Base-by-base conservation (phyloP, 2,113 vertebrate species). In the Thryonomys swinderianus region DNA sequence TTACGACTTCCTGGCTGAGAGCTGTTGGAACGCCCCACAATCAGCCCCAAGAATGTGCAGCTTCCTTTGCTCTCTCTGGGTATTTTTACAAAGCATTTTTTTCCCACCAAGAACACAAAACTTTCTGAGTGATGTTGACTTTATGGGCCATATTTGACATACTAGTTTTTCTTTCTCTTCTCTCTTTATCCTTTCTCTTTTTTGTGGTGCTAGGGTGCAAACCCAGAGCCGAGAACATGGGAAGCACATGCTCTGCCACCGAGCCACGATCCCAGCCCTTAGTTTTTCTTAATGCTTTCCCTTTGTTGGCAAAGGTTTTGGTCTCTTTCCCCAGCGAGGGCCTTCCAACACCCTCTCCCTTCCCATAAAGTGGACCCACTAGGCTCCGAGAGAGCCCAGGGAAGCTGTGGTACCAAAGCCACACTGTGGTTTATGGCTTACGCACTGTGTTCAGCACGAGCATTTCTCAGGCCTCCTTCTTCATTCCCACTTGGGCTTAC, bases 1-100 rank as follows among this genome's bases (percentile, higher is more conserved):
- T 85, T 94, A 84, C 88, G 42, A 80, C 37, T 88, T 93, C 78
- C 88, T 62, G 83, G 17, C 96, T 37, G 21, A 85, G 88, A 83
- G 74, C 74, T 76, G 16, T 53, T 64, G 91, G 79, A 91, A 81
- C 2, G 18, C 87, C 64, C 80, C 82, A 32, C 25, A 55, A 91
- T 74, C 78, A 96, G 86, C 71, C 57, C 40, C 0, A 13, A 88
- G 95, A 95, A 85, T 79, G 55, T 1, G 81, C 61, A 0, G 37
- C 92, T 96, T 90, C 88, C 84, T 97, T 74, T 87, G 81, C 92
- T 85, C 11, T 78, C 82, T 51, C 55, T 62, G 67, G 78, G 45
- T 96, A 76, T 97, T 97, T 97, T 92, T 95, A 67, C 92, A 92
- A 95, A 85, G 83, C 91, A 93, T 97, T 96, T 91, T n/a, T 95